Conservation (phyloP, 2,797 vertebrate species). For the Myotis vivesi region DNA sequence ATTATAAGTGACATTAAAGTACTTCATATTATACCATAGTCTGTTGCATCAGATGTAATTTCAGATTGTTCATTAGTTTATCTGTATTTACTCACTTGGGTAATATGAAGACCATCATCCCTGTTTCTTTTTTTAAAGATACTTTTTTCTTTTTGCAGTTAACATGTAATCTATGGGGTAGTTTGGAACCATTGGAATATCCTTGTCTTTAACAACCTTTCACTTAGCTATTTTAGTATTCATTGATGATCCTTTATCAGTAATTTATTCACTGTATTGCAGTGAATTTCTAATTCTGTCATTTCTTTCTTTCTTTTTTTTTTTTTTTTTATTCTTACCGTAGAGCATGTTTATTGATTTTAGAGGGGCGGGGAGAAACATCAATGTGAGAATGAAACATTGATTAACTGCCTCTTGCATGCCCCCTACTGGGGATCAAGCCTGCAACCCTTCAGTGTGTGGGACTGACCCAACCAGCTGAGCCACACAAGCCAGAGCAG, state of each 20-base stretch:
- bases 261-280: conserved; percentile 5
- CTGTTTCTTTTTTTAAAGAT: background rate
- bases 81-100: background rate
- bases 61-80: background rate
- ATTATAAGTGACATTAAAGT: background rate
- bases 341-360: background rate
- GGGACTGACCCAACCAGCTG: background rate
- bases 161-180: background rate
- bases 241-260: background rate
- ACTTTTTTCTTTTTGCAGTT: conserved; percentile 35
- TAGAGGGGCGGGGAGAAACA: background rate
- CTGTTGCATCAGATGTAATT: background rate
- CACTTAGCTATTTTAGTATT: background rate
- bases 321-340: background rate
- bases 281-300: conserved; percentile 11
- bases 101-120: background rate
- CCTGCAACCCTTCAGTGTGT: background rate
- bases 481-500: background rate
- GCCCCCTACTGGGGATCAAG: background rate
- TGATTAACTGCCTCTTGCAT: background rate
- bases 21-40: background rate
- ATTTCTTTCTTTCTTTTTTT: background rate
- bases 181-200: background rate
- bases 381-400: background rate
- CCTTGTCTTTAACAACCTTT: background rate